Conservation (phyloP, 2,797 vertebrate species). For the Schizothorax lantsangensis region DNA sequence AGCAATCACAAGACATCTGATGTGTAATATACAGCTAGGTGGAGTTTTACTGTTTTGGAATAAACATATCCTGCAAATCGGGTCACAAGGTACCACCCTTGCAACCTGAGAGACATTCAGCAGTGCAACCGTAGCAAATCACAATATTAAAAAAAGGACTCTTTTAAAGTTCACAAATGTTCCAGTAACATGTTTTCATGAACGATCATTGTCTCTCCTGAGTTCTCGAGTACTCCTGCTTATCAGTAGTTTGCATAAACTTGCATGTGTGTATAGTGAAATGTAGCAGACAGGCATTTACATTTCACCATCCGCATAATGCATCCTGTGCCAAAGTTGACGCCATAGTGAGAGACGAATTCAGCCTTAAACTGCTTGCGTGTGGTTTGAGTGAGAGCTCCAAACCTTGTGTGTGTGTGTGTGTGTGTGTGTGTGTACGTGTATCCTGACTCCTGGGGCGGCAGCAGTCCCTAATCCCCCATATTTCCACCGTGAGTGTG, state of each 20-base stretch:
- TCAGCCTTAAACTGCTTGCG: constrained; percentile 16
- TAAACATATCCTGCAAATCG: not conserved
- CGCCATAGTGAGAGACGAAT: not conserved
- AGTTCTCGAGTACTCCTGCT: not conserved
- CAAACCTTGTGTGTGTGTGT: constrained; percentile 34
- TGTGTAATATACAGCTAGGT: not conserved
- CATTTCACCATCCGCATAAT: not conserved
- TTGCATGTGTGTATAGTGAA: constrained; percentile 8
- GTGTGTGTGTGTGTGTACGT: constrained; percentile 22
- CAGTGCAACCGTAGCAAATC: not conserved
- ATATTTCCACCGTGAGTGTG: constrained; percentile 53
- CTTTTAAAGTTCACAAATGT: not conserved
- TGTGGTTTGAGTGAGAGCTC: not conserved
- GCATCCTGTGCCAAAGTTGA: constrained; percentile 11
- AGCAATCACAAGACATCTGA: not conserved
- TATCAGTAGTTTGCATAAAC: constrained; percentile 19
- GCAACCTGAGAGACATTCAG: too few relatives aligned
- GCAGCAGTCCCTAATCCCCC: constrained; percentile 57
- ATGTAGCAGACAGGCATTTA: constrained; percentile 1
- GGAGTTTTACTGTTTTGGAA: not conserved
- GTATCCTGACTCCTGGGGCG: constrained; percentile 43
- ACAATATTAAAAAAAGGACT: not conserved
- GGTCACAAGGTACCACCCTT: not conserved
- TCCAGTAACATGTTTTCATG: not conserved
- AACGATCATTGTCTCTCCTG: not conserved